Base-by-base conservation (phyloP, 1,140 invertebrate genomes). In the Cephus cinctus region DNA sequence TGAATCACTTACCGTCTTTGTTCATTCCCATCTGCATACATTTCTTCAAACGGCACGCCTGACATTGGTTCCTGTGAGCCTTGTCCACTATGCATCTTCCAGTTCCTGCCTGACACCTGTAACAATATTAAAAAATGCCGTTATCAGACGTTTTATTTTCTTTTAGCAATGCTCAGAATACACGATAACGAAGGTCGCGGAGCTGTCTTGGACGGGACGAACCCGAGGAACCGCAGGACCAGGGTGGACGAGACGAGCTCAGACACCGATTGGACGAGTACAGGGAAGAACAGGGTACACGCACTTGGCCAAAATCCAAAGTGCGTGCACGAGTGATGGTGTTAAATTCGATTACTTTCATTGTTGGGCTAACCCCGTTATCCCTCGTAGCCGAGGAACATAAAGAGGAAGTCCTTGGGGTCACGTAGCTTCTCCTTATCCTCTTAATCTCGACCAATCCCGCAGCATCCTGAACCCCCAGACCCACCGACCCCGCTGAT, bases 11-110 rank as follows among this genome's bases (percentile, higher is more conserved):
- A 98, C 96, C 96, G 78, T 99, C 96, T 83, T 98, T 99, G 74
- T 99, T 99, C 97, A 99, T 99, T 44, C 97, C 97, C 92, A 98
- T 98, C 49, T 92, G 84, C 30, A 99, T 81, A 74, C 97, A 99
- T 78, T 98, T 99, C 78, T 98, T 98, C 30, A 99, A 82, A 20
- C 97, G 78, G 73, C 97, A 99, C 1, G 96, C 96, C 72, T 98
- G 96, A 71, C 95, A 98, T 73, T 98, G 95, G 77, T 99, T 99
- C 47, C 97, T 78, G 75, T 99, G 97, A 0, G 96, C 95, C 74
- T 99, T 99, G 79, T 99, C 97, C 3, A 99, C 95, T 23, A 97
- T 83, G 69, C 96, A 99, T 44, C 89, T 82, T 5, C 95, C 95
- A 3, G 94, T 98, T 27, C 93, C 93, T 1, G 94, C 94, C 80